Evolutionary conservation across 2,888 invertebrate genomes (phyloP).

Genomic region (Oscheius sp.): DNA sequence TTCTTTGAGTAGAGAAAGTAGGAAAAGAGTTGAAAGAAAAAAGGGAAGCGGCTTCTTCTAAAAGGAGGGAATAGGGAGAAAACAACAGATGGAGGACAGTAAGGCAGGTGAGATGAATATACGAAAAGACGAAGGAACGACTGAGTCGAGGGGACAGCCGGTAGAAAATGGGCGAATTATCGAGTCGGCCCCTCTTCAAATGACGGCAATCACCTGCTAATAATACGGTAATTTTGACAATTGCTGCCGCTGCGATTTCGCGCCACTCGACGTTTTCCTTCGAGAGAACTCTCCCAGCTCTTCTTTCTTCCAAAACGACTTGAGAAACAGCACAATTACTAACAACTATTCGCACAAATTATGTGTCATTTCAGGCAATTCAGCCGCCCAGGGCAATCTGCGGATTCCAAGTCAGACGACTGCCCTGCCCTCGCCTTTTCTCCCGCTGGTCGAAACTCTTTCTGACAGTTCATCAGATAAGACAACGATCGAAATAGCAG

Average conservation of each 20-base stretch:
- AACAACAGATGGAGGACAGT: background rate
- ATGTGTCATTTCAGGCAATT: constrained; percentile 32
- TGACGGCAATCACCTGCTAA: constrained; percentile 46
- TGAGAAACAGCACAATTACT: constrained; percentile 30
- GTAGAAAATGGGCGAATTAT: constrained; percentile 29
- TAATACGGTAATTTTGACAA: constrained; percentile 61
- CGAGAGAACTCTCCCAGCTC: no score
- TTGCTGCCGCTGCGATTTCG: constrained; percentile 37
- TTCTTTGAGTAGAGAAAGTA: constrained; percentile 5
- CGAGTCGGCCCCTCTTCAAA: constrained; percentile 32
- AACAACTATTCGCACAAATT: constrained; percentile 32
- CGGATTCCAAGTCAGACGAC: constrained; percentile 25
- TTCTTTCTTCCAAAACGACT: no score
- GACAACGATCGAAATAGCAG: constrained; percentile 10
- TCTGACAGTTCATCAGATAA: constrained; percentile 20
- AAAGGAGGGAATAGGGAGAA: background rate
- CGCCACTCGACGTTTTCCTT: no score
- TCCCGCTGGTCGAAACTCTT: constrained; percentile 2
- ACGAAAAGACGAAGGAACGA: no score
- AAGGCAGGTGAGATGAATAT: no score
- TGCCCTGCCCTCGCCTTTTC: background rate
- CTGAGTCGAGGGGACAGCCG: constrained; percentile 24
- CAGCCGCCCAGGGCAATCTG: constrained; percentile 27
- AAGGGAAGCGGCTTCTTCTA: background rate
- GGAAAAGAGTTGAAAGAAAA: background rate